Evolutionary conservation across 2,113 vertebrate species (phyloP).

Genomic region (Clinocottus analis): DNA sequence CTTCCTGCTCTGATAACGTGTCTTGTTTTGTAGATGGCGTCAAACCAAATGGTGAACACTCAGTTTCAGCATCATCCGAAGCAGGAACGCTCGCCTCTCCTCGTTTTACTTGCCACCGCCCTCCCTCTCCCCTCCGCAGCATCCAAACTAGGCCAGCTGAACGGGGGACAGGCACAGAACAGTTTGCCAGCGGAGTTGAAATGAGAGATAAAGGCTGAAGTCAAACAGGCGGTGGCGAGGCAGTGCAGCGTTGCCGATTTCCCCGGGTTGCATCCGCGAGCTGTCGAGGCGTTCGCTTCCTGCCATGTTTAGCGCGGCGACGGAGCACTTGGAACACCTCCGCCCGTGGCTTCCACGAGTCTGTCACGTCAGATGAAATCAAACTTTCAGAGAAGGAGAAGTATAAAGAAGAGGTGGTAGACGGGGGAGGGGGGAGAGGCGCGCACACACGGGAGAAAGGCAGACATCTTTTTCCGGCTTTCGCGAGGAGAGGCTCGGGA

Average conservation of each 20-base stretch:
- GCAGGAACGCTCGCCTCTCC: constrained; percentile 26
- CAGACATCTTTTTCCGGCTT: constrained; percentile 45
- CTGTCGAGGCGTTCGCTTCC: constrained; percentile 61
- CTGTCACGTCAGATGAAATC: constrained; percentile 72
- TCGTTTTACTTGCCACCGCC: constrained; percentile 38
- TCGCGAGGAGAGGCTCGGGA: constrained; percentile 33
- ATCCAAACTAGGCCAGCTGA: constrained; percentile 70
- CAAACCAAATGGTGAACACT: constrained; percentile 45
- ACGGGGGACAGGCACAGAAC: constrained; percentile 43
- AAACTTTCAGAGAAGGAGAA: constrained; percentile 50
- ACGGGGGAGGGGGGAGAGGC: constrained; percentile 6
- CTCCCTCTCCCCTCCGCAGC: neutral
- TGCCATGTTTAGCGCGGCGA: constrained; percentile 63
- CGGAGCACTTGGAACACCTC: constrained; percentile 73
- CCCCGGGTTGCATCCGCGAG: constrained; percentile 56
- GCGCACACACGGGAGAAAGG: constrained; percentile 5
- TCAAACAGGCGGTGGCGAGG: constrained; percentile 63
- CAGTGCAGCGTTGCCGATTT: constrained; percentile 44
- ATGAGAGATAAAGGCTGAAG: constrained; percentile 70
- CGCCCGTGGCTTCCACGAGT: constrained; percentile 65
- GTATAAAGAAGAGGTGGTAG: constrained; percentile 41
- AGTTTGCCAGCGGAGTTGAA: constrained; percentile 55
- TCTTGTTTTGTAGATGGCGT: constrained; percentile 22
- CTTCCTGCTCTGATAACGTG: constrained; percentile 20
- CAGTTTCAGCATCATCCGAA: constrained; percentile 39